Percentiles rank a stretch among this genome's conserved stretches.
phyloP scores from a whole-genome alignment of 2,888 invertebrate species.

The Lomographa bimaculata region DNA sequence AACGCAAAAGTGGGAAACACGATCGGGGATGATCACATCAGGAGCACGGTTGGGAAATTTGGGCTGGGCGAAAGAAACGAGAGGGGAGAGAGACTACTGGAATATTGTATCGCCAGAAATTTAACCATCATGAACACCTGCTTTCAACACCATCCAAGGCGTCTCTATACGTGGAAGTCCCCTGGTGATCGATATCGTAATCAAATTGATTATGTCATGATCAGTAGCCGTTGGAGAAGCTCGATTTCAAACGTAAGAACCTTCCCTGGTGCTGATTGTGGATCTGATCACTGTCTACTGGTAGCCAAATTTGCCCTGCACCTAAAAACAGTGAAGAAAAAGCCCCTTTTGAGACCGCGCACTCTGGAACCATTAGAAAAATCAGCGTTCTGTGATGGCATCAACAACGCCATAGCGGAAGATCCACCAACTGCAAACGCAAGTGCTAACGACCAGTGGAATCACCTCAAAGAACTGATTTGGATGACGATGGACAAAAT shows the following conservation, averaged over 20 bases:
- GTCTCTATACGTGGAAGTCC: constrained; percentile 24
- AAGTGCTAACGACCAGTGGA: too few species aligned
- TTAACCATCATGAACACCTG: constrained; percentile 16
- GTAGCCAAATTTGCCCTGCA: too few species aligned
- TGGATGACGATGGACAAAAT: too few species aligned
- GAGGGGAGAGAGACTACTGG: constrained; percentile 4
- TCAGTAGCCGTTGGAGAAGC: constrained; percentile 15
- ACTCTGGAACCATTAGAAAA: too few species aligned
- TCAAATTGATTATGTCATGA: constrained; percentile 29
- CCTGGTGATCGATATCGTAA: constrained; percentile 17
- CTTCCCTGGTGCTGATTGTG: constrained; percentile 16
- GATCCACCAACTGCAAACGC: too few species aligned
- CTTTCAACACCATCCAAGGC: constrained; percentile 20
- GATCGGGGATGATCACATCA: background rate
- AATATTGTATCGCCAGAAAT: constrained; percentile 6
- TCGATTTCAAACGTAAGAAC: constrained; percentile 14
- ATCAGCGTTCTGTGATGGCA: too few species aligned
- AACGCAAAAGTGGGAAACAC: constrained; percentile 1
- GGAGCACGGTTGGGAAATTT: background rate
- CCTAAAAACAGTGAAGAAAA: too few species aligned
- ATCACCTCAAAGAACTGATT: too few species aligned
- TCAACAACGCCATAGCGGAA: too few species aligned
- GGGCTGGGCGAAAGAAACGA: constrained; percentile 8
- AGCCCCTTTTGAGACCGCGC: too few species aligned
- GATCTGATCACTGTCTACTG: constrained; percentile 12